A percentile compares a stretch with the other conserved stretches of the same genome.
These are phyloP conservation scores for Miltochrista miniata DNA, from an alignment of 2,888 invertebrate genomes.

Conservation along the genomic window DNA sequence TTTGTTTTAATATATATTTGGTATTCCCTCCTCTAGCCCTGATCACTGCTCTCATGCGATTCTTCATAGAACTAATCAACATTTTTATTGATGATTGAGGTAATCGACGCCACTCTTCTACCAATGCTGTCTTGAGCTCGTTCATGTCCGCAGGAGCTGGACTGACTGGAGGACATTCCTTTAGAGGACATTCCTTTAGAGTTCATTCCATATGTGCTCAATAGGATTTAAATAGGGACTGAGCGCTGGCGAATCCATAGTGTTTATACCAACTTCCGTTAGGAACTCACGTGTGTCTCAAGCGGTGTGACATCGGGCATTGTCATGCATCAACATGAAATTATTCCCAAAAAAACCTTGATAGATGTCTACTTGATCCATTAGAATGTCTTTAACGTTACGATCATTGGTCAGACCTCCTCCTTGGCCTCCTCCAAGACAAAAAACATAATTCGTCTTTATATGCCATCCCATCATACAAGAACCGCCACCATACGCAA, in stretches of 20 bases:
- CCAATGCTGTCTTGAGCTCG: no score
- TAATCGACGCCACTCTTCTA: no score
- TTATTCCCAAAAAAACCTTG: conserved; percentile 6
- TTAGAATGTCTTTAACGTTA: conserved; percentile 8
- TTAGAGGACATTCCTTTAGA: no score
- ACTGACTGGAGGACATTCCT: no score
- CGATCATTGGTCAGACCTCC: conserved; percentile 3
- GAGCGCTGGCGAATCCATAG: conserved; percentile 31
- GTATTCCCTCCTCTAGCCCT: no score
- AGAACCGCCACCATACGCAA: conserved; percentile 11
- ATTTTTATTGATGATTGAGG: no score
- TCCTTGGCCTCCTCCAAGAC: not conserved
- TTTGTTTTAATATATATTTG: no score
- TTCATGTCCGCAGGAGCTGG: no score
- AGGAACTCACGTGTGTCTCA: not conserved
- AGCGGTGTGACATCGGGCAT: not conserved
- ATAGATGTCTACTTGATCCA: conserved; percentile 5
- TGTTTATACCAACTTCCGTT: not conserved
- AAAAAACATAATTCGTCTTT: conserved; percentile 5
- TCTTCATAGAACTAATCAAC: no score
- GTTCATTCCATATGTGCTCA: no score
- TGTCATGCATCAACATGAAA: not conserved
- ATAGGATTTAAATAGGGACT: conserved; percentile 18
- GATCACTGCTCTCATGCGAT: no score
- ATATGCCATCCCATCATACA: conserved; percentile 18